phyloP scores from a whole-genome alignment of 1,140 invertebrate genomes.

The Lordiphosa clarofinis region DNA sequence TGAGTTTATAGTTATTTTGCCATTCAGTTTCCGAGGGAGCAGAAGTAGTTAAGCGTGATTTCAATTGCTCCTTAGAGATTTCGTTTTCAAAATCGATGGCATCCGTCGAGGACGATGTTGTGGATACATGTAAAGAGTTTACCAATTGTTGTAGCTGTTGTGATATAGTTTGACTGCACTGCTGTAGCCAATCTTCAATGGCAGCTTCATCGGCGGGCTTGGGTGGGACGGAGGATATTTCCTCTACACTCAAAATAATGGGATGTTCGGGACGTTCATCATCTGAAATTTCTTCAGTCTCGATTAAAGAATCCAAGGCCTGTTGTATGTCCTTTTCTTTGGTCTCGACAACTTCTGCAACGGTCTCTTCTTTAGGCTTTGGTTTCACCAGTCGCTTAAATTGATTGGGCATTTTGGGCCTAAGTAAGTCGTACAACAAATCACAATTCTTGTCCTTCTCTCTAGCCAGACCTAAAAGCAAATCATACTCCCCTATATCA shows the following conservation, averaged over 20 bases:
- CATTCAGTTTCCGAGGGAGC: background rate
- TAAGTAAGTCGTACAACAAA: constrained; percentile 6
- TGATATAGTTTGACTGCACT: constrained; percentile 13
- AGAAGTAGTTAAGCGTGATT: background rate
- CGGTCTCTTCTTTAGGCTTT: background rate
- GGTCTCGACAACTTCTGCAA: no score
- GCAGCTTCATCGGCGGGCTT: constrained; percentile 11
- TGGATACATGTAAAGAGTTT: background rate
- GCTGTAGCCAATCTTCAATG: constrained; percentile 16
- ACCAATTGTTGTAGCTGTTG: constrained; percentile 7
- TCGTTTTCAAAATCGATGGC: constrained; percentile 27
- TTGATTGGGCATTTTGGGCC: background rate
- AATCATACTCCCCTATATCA: constrained; percentile 30
- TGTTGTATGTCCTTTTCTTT: no score
- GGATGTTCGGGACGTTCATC: constrained; percentile 4
- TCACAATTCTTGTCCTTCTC: constrained; percentile 5
- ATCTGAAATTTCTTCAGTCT: background rate
- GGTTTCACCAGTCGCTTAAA: background rate
- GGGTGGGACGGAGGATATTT: constrained; percentile 5
- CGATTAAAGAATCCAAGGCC: background rate
- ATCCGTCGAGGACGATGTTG: background rate
- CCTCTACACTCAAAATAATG: constrained; percentile 9
- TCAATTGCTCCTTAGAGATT: constrained; percentile 9
- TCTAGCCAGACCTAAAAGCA: constrained; percentile 14
- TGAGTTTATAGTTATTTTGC: constrained; percentile 15